A percentile compares a stretch with the other conserved stretches of the same genome.
phyloP scores from a whole-genome alignment of 2,888 invertebrate species.

The Odontomyia ornata region DNA sequence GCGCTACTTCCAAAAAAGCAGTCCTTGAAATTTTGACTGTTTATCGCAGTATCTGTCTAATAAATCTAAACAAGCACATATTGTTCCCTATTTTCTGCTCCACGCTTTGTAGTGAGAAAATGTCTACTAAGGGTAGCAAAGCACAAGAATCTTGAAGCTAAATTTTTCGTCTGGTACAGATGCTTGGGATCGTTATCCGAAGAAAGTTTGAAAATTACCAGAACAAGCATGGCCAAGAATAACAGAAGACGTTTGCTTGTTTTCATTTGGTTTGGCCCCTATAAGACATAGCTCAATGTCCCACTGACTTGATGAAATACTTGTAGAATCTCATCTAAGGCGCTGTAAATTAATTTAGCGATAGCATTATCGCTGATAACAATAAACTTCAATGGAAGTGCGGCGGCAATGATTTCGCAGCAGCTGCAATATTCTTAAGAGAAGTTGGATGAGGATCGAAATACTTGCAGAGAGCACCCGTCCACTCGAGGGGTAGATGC shows the following conservation, averaged over 20 bases:
- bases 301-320: conserved; percentile 22
- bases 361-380: background rate
- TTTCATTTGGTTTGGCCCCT: background rate
- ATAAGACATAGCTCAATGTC: conserved; percentile 16
- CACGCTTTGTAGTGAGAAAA: too few species aligned
- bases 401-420: background rate
- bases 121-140: too few species aligned
- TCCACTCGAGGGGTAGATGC: background rate
- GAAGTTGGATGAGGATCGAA: too few species aligned
- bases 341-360: background rate
- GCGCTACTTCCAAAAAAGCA: background rate
- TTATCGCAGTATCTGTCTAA: background rate
- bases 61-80: background rate
- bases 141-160: too few species aligned
- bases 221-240: too few species aligned
- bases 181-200: too few species aligned
- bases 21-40: background rate
- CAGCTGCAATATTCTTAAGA: background rate
- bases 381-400: background rate
- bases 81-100: background rate
- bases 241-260: too few species aligned
- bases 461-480: background rate
- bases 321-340: background rate
- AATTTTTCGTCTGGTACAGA: too few species aligned
- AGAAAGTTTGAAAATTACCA: too few species aligned